Evolutionary conservation across 2,797 vertebrate genomes (phyloP), one percentile per base, ranked within the genome.

Genomic region (Scarus forsteni): DNA sequence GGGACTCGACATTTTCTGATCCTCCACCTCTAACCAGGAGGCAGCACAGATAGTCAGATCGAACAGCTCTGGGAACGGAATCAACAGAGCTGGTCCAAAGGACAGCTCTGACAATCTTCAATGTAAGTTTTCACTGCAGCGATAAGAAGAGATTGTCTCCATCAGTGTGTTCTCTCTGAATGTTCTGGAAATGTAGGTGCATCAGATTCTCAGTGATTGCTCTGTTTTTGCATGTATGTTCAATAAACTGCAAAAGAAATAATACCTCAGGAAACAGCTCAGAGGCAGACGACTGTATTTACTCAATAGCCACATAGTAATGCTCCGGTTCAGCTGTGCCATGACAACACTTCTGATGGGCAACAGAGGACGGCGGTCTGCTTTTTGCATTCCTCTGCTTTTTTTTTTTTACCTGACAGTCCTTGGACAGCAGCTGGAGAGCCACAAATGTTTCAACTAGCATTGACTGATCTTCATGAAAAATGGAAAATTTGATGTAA

Each of bases 1-100:
- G 40, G 60, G 53, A 18, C 52, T 64, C 7, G 1, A 66, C 50
- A 56, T 70, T 52, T 53, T 40, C 62, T 76, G 6, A 74, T 70
- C 48, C 51, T 74, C 49, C 66, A 62, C 12, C 70, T 58, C 19
- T 4, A 39, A 68, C 19, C 34, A 53, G 54, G 27, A 64, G 39
- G n/a, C 57, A 50, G 62, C 62, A 39, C 34, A 50, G 38, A 65
- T n/a, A 19, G 27, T 39, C 5, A 2, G 10, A 49, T 44, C 44
- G 11, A 55, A 61, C 45, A 60, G 44, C 52, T 76, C 38, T 40
- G 45, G 62, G 72, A 73, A 67, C 10, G 1, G 3, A 36, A 64
- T 72, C 61, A 74, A 45, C 1, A 5, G 12, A 12, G 43, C 39
- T 61, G 52, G 51, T 42, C 63, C 38, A 58, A 64, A 18, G n/a